Evolutionary conservation across 1,140 invertebrate genomes (phyloP), one percentile per base, ranked within the genome.

Genomic region (Paraescarpia echinospica): DNA sequence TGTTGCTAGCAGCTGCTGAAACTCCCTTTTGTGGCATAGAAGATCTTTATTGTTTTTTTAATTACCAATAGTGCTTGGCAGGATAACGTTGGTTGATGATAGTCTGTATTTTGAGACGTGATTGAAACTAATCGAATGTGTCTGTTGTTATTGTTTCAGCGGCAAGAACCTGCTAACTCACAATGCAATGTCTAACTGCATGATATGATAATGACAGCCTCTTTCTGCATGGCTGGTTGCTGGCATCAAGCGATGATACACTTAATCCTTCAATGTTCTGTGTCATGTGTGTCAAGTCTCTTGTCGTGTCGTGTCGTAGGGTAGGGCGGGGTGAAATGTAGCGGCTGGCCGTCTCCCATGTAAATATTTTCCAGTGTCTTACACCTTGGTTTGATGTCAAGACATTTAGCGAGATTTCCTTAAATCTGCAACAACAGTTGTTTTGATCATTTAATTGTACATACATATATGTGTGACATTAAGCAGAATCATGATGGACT

Each of bases 21-120:
- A 77, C 59, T 77, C 14, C 59, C 22, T 77, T 77, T 77, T 77
- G 59, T 77, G 59, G 59, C 59, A 77, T 77, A 77, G 59, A 77
- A 77, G 59, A 77, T 77, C 59, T 77, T 77, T 77, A 77, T 77
- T 77, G 59, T 77, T 77, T 77, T 77, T 77, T 77, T 77, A 77
- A 77, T 77, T 31, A 77, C 59, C 4, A 27, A 77, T 77, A 77
- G 22, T 77, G 48, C 48, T 18, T 51, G 48, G 0, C 48, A 51
- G 8, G 48, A 51, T 51, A 51, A 51, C 18, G 48, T 51, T 51
- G 48, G 48, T 31, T 12, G 59, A 6, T 41, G 41, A 41, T 41
- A 41, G 41, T 12, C 41, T 41, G 59, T 77, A 22, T 2, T 77
- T 31, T 77, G 59, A 77, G 59, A 77, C 59, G 27, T 77, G 59